Conservation (phyloP, 2,797 vertebrate genomes). For the Acrocephalus scirpaceus region DNA sequence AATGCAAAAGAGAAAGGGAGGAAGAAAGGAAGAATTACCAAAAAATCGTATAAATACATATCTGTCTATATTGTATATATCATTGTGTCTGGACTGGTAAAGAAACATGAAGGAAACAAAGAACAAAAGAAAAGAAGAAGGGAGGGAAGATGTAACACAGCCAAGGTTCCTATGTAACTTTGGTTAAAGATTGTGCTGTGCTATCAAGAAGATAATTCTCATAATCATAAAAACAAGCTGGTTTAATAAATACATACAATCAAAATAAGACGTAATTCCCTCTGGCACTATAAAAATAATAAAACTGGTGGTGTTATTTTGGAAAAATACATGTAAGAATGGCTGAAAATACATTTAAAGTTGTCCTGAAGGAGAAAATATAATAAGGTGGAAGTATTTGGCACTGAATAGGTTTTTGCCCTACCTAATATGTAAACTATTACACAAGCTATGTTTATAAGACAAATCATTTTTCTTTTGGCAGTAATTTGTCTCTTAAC, state of each 20-base stretch:
- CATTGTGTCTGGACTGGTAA: neutral
- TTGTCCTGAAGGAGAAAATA: neutral
- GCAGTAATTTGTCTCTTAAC: conserved; percentile 50
- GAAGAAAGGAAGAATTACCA: neutral
- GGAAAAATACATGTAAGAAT: neutral
- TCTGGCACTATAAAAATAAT: neutral
- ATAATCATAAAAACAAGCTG: neutral
- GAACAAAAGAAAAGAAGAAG: neutral
- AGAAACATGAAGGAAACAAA: neutral
- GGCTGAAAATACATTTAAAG: neutral
- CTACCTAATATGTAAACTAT: neutral
- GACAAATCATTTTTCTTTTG: conserved; percentile 11
- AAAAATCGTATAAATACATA: neutral
- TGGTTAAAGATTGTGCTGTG: neutral
- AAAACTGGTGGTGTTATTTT: neutral
- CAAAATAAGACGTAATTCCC: neutral
- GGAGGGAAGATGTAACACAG: neutral
- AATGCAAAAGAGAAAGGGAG: neutral
- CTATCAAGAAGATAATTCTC: neutral
- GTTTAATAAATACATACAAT: neutral
- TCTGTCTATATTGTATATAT: neutral
- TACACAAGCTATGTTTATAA: neutral
- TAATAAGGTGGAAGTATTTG: neutral
- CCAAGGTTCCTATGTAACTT: neutral
- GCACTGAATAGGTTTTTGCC: neutral